phyloP scores from a whole-genome alignment of 2,888 invertebrate genomes.

The Dexiosoma caninum region DNA sequence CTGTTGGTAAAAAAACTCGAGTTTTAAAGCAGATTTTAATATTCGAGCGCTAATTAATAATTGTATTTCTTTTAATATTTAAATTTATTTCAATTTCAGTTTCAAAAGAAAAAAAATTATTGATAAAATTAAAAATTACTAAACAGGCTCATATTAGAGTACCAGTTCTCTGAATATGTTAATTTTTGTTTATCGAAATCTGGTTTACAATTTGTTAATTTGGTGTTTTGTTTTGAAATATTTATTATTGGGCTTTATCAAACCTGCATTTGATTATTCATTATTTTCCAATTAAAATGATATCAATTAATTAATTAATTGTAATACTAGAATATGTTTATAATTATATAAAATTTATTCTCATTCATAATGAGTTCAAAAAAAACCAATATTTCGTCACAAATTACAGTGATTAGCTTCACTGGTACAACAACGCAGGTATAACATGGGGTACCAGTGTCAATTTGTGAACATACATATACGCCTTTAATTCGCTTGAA shows the following conservation, averaged over 20 bases:
- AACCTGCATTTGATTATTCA: not conserved
- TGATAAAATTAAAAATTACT: not conserved
- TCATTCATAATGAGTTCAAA: too few species aligned
- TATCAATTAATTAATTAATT: slow-evolving; percentile 16
- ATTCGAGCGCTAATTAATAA: too few species aligned
- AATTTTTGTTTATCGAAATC: not conserved
- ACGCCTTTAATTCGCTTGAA: too few species aligned
- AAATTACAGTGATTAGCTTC: too few species aligned
- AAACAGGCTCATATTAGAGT: not conserved
- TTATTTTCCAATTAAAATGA: not conserved
- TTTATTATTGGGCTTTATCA: not conserved
- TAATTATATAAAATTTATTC: too few species aligned
- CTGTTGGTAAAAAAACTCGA: too few species aligned
- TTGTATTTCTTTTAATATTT: not conserved
- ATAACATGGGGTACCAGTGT: too few species aligned
- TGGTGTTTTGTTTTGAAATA: not conserved
- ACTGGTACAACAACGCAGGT: too few species aligned
- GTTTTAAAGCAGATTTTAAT: too few species aligned
- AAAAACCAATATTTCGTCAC: too few species aligned
- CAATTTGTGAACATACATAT: too few species aligned
- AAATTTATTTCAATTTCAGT: not conserved
- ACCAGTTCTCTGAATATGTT: not conserved
- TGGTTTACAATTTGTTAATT: slow-evolving; percentile 2
- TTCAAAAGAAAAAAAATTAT: not conserved
- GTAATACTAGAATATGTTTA: too few species aligned